A percentile compares a stretch with the other conserved stretches of the same genome.
phyloP scores from a whole-genome alignment of 2,113 vertebrate species.

The Larimichthys polyactis region DNA sequence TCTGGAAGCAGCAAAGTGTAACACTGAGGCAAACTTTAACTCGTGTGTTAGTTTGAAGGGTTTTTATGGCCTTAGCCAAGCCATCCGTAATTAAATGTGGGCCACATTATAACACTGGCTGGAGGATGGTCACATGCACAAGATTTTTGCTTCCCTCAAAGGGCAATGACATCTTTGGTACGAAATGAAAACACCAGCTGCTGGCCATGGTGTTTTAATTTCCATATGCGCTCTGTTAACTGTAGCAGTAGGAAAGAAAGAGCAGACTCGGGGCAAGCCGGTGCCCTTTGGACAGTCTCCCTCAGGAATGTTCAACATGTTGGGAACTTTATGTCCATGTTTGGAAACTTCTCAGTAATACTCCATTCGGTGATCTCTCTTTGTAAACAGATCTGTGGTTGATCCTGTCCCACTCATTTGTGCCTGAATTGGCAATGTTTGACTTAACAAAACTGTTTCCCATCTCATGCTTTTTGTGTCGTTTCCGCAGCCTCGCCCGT shows the following conservation, averaged over 20 bases:
- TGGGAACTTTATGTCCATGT: slow-evolving; percentile 71
- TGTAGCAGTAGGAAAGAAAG: slow-evolving; percentile 61
- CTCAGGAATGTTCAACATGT: slow-evolving; percentile 75
- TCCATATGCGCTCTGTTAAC: slow-evolving; percentile 53
- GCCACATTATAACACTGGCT: slow-evolving; percentile 47
- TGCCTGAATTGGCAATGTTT: slow-evolving; percentile 38
- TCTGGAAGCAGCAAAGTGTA: slow-evolving; percentile 38
- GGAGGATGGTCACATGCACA: slow-evolving; percentile 58
- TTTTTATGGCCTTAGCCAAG: slow-evolving; percentile 28
- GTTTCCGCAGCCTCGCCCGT: slow-evolving; percentile 90
- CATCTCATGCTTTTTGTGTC: slow-evolving; percentile 26
- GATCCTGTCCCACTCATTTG: slow-evolving; percentile 27
- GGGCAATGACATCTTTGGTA: slow-evolving; percentile 67
- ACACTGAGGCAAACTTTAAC: slow-evolving; percentile 57
- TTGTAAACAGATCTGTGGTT: slow-evolving; percentile 35
- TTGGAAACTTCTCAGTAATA: slow-evolving; percentile 61
- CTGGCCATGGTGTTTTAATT: slow-evolving; percentile 67
- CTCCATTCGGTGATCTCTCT: slow-evolving; percentile 34
- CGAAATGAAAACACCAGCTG: slow-evolving; percentile 78
- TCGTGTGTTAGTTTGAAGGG: slow-evolving; percentile 22
- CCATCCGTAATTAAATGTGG: slow-evolving; percentile 38
- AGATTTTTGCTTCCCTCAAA: slow-evolving; percentile 65
- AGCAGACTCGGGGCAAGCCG: slow-evolving; percentile 56
- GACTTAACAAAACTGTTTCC: slow-evolving; percentile 19
- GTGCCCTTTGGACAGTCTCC: slow-evolving; percentile 70